Base-by-base conservation (phyloP, 2,888 invertebrate genomes). In the Ischnus inquisitorius region DNA sequence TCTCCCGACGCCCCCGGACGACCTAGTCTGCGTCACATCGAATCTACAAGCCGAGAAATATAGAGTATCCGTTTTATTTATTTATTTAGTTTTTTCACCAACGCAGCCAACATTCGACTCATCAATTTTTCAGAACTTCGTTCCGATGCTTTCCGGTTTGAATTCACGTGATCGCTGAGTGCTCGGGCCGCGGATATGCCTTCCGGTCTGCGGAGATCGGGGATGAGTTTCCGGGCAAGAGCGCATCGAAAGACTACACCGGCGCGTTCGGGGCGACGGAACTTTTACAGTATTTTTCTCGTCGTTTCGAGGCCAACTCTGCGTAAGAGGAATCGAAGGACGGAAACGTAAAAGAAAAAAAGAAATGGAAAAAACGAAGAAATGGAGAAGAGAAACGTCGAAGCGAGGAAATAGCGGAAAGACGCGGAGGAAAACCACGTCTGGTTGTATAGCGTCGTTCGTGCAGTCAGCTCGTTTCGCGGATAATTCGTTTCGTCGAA, bases 401-500 rank as follows among this genome's bases (percentile, higher is more conserved):
- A 25, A 25, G 10, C 19, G 54, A 54, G 1, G 57, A 57, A 41
- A 14, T 39, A 69, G 16, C 69, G 14, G 12, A 22, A 71, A 64
- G 57, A 16, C 62, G 16, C 34, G 22, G 57, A 39, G 25, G 57
- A 57, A 57, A 57, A 22, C 60, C 57, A 43, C 43, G 60, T n/a
- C 34, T 19, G 19, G 34, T 34, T 54, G 64, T 60, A 65, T 46
- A 69, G 57, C 1, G 28, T 51, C 67, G 57, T 72, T 69, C 62
- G 62, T 68, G 78, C 72, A 79, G 57, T 79, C 74, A 67, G 57
- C 75, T 74, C 67, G 51, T 82, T 77, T 46, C 77, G 43, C 39
- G 75, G 79, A 83, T 83, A 83, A 83, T 83, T 83, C 74, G 79
- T 79, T 83, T 71, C 65, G 54, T 79, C 54, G 71, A 79, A 83